Evolutionary conservation across 1,140 invertebrate species (phyloP), one percentile per base, ranked within the genome.

Genomic region (Plectrocnemia conspersa): DNA sequence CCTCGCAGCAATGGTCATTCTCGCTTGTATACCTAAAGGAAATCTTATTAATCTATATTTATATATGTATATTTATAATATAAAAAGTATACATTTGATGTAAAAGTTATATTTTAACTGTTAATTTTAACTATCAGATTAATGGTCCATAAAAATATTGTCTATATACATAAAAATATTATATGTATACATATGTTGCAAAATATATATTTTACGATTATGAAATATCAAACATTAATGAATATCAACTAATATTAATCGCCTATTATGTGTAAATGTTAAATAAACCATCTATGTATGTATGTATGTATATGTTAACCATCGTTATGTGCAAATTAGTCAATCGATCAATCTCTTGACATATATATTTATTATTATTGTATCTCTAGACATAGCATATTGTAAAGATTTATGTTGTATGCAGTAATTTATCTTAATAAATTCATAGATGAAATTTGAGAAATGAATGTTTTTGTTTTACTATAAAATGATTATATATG

Each of bases 361-460:
- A 44, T 55, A 47, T 54, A 52, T 50, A 49, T n/a, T n/a, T n/a
- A n/a, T n/a, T n/a, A n/a, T 53, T 40, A 60, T 56, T 56, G 58
- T 60, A 60, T 49, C 36, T 44, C 45, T 60, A 60, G 58, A 53
- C 9, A 60, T 60, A 60, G 58, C 54, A 47, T 48, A 56, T 33
- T 60, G 54, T 60, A 40, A 60, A 56, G 32, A 53, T 60, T 60
- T 60, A 60, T 60, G 58, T 60, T 60, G 58, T 60, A 60, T 60
- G 42, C 50, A 53, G 53, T 56, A 60, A 56, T 60, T 60, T 60
- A 56, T 52, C 41, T 56, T 48, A 60, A 60, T 60, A 60, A 56
- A 60, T 48, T 54, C 15, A 59, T 59, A 60, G 58, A 60, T 60
- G 58, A 56, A 56, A 42, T 53, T 52, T 45, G 52, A 49, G 33